These are phyloP conservation scores for Petromus typicus DNA, from an alignment of 2,113 vertebrate genomes.

Conservation along the genomic window DNA sequence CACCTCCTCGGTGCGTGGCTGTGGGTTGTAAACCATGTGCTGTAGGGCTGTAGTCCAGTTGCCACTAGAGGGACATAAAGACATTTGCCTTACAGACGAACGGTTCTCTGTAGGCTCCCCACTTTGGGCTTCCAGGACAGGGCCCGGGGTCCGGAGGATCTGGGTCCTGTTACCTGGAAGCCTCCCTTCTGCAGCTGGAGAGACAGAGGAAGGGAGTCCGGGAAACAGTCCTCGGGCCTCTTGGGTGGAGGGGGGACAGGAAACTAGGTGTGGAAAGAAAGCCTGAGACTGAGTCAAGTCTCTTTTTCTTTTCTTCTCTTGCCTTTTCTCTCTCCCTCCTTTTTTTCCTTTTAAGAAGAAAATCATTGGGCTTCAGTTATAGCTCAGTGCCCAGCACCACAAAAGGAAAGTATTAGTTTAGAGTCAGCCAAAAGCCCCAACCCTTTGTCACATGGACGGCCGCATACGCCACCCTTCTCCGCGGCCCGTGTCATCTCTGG, in stretches of 20 bases:
- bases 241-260: background rate
- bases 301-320: background rate
- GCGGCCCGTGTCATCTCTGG: rapidly evolving
- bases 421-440: too few species aligned
- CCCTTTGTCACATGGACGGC: rapidly evolving
- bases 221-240: rapidly evolving
- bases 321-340: background rate
- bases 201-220: too few species aligned
- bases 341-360: background rate
- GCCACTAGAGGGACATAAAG: background rate
- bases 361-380: background rate
- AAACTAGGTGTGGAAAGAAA: background rate
- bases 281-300: background rate
- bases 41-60: rapidly evolving
- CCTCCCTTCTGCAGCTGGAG: background rate
- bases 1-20: background rate
- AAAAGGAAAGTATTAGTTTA: background rate
- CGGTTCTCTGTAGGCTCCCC: background rate
- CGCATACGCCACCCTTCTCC: background rate
- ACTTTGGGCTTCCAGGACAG: background rate
- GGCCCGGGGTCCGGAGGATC: background rate
- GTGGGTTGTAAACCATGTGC: background rate
- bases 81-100: background rate
- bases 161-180: too few species aligned
- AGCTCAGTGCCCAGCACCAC: background rate